Evolutionary conservation across 2,113 vertebrate genomes (phyloP).

Genomic region (Alexandromys fortis): DNA sequence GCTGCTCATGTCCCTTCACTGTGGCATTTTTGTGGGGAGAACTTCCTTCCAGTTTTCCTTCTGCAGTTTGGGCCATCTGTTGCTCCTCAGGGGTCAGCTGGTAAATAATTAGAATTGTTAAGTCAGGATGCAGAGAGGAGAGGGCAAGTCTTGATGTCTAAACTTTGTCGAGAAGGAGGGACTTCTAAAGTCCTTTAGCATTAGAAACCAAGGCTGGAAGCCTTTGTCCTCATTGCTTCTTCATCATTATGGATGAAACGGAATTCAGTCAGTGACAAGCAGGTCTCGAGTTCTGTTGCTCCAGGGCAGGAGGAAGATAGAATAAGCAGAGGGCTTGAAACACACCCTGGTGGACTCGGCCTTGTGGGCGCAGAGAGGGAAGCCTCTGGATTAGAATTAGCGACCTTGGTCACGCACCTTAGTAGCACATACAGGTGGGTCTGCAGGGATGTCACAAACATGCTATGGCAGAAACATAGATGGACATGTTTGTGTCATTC

Average conservation of each 20-base stretch:
- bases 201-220: neutral
- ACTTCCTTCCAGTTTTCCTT: neutral
- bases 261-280: neutral
- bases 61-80: neutral
- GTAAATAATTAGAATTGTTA: conserved; percentile 29
- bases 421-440: neutral
- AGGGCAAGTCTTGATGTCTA: conserved; percentile 7
- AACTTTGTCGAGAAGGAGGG: neutral
- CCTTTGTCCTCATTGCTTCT: neutral
- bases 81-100: neutral
- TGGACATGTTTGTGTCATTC: neutral
- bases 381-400: neutral
- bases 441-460: neutral
- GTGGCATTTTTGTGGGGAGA: conserved; percentile 25
- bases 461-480: neutral
- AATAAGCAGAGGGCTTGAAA: neutral
- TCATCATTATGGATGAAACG: neutral
- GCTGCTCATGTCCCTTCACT: conserved; percentile 17
- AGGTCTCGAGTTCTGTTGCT: neutral
- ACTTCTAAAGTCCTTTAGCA: neutral
- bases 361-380: neutral
- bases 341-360: neutral
- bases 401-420: neutral
- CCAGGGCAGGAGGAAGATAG: neutral
- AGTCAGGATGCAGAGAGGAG: conserved; percentile 16